Conservation (phyloP, 2,888 invertebrate species). For the Drosophila flavopinicola region DNA sequence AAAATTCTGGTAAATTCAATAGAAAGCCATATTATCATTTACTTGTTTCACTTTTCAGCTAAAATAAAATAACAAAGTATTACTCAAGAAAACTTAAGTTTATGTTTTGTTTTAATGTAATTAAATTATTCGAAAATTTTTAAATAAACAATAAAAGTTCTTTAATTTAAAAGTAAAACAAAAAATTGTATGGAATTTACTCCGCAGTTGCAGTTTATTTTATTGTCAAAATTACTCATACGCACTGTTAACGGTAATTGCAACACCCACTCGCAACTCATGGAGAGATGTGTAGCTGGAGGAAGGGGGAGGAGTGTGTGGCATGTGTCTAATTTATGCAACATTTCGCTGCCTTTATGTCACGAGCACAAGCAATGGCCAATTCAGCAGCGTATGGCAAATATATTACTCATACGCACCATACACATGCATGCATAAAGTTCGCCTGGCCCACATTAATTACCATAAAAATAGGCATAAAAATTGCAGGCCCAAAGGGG, state of each 20-base stretch:
- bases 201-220: neutral
- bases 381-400: slow-evolving; percentile 21
- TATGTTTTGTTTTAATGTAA: too few species aligned
- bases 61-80: too few species aligned
- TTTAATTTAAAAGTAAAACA: too few species aligned
- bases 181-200: too few species aligned
- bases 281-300: neutral
- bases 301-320: neutral
- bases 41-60: too few species aligned
- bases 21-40: too few species aligned
- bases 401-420: slow-evolving; percentile 67
- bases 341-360: slow-evolving; percentile 35
- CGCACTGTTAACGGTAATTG: slow-evolving; percentile 46
- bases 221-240: slow-evolving; percentile 45
- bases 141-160: too few species aligned
- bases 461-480: slow-evolving; percentile 67
- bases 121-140: too few species aligned
- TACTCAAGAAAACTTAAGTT: too few species aligned
- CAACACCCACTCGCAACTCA: slow-evolving; percentile 5
- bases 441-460: slow-evolving; percentile 71
- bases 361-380: slow-evolving; percentile 17
- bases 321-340: slow-evolving; percentile 36
- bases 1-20: too few species aligned
- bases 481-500: slow-evolving; percentile 22
- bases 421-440: slow-evolving; percentile 13